phyloP scores from a whole-genome alignment of 2,113 vertebrate species.

The Brachirus orientalis region DNA sequence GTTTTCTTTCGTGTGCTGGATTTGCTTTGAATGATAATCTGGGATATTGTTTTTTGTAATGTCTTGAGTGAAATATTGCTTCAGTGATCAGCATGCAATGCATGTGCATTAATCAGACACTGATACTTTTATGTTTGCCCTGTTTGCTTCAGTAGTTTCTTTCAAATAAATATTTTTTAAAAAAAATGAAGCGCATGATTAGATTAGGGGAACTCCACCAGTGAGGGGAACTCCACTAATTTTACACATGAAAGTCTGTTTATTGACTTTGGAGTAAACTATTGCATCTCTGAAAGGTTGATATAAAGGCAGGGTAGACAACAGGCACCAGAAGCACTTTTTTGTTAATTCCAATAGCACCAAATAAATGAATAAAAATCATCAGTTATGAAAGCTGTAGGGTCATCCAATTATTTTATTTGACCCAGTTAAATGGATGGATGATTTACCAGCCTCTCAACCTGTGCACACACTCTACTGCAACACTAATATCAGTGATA shows the following conservation, averaged over 20 bases:
- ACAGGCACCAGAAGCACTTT: no score
- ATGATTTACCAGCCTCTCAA: no score
- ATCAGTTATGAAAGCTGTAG: no score
- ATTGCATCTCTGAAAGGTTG: neutral
- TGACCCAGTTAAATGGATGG: no score
- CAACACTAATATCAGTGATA: no score
- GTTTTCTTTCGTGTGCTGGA: neutral
- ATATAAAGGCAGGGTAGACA: no score
- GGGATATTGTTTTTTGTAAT: neutral
- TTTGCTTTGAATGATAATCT: no score
- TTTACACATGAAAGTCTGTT: neutral
- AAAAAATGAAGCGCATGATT: neutral
- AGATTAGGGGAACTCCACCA: neutral
- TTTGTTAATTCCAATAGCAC: no score
- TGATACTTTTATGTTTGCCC: neutral
- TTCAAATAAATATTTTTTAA: neutral
- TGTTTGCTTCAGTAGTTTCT: neutral
- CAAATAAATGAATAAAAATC: no score
- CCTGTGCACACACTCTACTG: no score
- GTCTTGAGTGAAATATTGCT: slow-evolving; percentile 1
- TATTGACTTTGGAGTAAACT: neutral
- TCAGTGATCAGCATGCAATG: neutral
- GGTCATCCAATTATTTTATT: no score
- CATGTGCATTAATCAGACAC: neutral
- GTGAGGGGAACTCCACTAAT: neutral